Percentiles rank a stretch among this genome's conserved stretches.
Evolutionary conservation across 35 echinoderm and acorn worm genomes (phyloP).

Genomic region (Nesometra sesokonis): DNA sequence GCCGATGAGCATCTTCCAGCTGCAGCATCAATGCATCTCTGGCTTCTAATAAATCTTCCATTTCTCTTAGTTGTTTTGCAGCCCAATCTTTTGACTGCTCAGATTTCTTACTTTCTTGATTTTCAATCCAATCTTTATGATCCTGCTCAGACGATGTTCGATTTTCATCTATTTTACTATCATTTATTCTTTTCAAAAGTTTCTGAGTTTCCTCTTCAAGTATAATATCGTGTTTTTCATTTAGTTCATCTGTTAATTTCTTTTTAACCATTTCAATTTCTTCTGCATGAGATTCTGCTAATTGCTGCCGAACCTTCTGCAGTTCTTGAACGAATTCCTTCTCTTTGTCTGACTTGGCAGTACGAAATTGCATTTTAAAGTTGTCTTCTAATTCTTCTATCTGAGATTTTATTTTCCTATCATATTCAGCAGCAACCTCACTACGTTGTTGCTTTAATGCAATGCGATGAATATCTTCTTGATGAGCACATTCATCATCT

Average conservation of each 20-base stretch:
- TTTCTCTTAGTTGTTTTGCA: constrained; percentile 39
- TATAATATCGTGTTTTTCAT: background rate
- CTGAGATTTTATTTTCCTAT: background rate
- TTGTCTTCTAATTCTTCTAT: background rate
- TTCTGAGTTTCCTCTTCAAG: constrained; percentile 49
- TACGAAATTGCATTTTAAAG: background rate
- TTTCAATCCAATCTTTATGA: constrained; percentile 6
- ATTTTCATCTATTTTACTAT: background rate
- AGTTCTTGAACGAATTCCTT: constrained; percentile 72
- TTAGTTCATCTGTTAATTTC: background rate
- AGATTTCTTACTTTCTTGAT: constrained; percentile 14
- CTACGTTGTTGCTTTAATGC: background rate
- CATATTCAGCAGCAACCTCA: background rate
- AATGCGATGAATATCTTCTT: background rate
- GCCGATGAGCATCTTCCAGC: constrained; percentile 45
- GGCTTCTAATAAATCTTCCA: constrained; percentile 80
- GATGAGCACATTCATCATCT: background rate
- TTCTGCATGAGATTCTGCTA: constrained; percentile 46
- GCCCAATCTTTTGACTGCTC: background rate
- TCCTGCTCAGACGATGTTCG: background rate
- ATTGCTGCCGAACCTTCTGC: constrained; percentile 61
- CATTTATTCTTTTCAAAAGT: constrained; percentile 8
- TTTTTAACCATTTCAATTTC: constrained; percentile 19
- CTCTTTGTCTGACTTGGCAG: constrained; percentile 5
- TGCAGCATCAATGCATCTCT: constrained; percentile 83